phyloP scores from a whole-genome alignment of 1,140 invertebrate genomes.

The Anadara kagoshimensis region DNA sequence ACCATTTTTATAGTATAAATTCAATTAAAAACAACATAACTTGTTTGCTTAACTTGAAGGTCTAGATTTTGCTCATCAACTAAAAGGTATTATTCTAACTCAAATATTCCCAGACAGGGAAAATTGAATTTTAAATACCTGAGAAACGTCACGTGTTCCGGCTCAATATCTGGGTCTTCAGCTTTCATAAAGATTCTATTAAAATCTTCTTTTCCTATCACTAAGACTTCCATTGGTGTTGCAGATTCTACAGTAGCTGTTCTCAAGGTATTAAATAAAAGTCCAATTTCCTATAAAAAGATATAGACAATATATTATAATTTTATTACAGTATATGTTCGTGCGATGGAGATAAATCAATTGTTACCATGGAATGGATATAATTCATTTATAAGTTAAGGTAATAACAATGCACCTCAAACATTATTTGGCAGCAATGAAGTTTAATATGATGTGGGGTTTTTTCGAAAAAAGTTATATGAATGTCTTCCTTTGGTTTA shows the following conservation, averaged over 20 bases:
- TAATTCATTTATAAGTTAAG: no score
- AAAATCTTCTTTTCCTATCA: constrained; percentile 68
- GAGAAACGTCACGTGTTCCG: constrained; percentile 63
- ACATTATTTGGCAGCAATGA: no score
- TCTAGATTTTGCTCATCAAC: no score
- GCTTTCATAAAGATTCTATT: constrained; percentile 68
- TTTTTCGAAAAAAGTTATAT: no score
- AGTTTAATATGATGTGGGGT: no score
- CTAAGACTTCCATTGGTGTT: constrained; percentile 63
- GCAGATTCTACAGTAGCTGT: constrained; percentile 68
- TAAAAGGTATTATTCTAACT: not conserved
- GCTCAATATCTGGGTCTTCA: constrained; percentile 54
- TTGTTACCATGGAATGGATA: no score
- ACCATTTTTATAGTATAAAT: not conserved
- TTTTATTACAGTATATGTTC: no score
- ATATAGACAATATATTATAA: not conserved
- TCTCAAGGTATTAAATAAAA: constrained; percentile 64
- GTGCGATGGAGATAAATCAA: no score
- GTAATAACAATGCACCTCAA: no score
- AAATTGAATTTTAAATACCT: constrained; percentile 36
- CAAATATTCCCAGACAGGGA: no score
- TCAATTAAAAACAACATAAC: not conserved
- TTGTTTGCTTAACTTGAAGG: no score
- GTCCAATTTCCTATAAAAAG: constrained; percentile 61
- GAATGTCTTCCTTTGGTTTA: no score